Evolutionary conservation across 1,140 invertebrate genomes (phyloP), one percentile per base, ranked within the genome.

Genomic region (Drosophila ogumai): DNA sequence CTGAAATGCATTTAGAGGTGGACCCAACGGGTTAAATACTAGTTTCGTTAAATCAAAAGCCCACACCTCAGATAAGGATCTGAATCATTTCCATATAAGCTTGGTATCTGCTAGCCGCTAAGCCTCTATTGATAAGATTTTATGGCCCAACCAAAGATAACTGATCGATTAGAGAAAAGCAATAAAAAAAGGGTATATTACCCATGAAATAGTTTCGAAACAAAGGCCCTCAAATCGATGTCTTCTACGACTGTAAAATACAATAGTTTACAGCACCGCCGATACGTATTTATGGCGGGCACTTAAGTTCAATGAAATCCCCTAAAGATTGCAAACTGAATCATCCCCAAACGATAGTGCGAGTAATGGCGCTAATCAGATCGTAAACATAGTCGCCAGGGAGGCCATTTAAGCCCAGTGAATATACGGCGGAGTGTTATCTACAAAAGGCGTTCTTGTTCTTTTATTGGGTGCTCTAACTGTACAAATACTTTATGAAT

Each of bases 401-500:
- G 59, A 65, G 59, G 65, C 19, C 60, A 50, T 64, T 40, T 49
- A 25, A 46, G 65, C 36, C 31, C 25, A 46, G 32, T 19, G 15
- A 58, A 71, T 71, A 47, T 71, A 71, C 65, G 34, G 47, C 19
- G 3, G 6, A 15, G 3, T 32, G 36, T 84, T 84, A 84, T 84
- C 75, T 65, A 44, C 44, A 60, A 65, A 64, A 44, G 44, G 28
- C 1, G 58, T 50, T 50, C 44, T 63, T 65, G 36, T 46, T 46
- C 13, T 36, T 65, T 54, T 56, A 65, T 47, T 58, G 44, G 50
- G 41, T 68, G 67, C 57, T 58, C 36, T 77, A 71, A 41, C 32
- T 36, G 67, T 60, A 68, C 66, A 73, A 80, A 85, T 84, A 76
- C 71, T 80, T 85, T 57, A 63, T 61, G 60, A 31, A 63, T 66